Conservation (phyloP, 2,888 invertebrate genomes). For the Orchestes rusci region DNA sequence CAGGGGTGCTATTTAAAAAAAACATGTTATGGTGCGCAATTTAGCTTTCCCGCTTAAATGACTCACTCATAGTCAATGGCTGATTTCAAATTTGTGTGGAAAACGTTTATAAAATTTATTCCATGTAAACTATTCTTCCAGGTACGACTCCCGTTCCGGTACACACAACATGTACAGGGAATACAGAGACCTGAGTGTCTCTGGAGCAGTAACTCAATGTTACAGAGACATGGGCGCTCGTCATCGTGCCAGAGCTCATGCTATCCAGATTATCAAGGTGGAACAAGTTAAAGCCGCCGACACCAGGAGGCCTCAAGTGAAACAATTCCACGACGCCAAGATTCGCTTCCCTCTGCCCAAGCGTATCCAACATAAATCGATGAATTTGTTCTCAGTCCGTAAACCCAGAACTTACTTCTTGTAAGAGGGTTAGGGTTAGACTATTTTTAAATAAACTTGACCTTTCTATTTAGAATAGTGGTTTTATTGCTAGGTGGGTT, state of each 20-base stretch:
- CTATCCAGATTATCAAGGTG: constrained; percentile 96
- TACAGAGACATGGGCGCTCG: constrained; percentile 98
- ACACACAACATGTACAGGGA: constrained; percentile 99
- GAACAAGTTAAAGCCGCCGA: constrained; percentile 83
- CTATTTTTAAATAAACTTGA: constrained; percentile 19
- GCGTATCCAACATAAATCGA: constrained; percentile 75
- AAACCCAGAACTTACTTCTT: constrained; percentile 75
- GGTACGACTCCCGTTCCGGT: constrained; percentile 94
- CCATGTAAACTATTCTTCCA: constrained; percentile 6
- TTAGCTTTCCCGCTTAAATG: no score
- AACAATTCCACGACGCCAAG: constrained; percentile 96
- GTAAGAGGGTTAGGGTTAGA: constrained; percentile 28
- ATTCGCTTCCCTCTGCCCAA: constrained; percentile 96
- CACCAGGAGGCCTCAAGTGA: constrained; percentile 89
- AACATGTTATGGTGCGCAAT: no score
- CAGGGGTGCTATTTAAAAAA: no score
- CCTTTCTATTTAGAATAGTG: constrained; percentile 12
- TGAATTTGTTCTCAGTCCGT: constrained; percentile 77
- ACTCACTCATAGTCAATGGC: background rate
- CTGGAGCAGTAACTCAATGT: constrained; percentile 96
- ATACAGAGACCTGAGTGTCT: constrained; percentile 93
- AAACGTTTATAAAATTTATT: no score
- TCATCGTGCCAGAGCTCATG: constrained; percentile 95
- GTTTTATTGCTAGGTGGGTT: no score
- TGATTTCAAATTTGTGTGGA: no score